Base-by-base conservation (phyloP, 2,797 vertebrate species). In the Champsocephalus gunnari region DNA sequence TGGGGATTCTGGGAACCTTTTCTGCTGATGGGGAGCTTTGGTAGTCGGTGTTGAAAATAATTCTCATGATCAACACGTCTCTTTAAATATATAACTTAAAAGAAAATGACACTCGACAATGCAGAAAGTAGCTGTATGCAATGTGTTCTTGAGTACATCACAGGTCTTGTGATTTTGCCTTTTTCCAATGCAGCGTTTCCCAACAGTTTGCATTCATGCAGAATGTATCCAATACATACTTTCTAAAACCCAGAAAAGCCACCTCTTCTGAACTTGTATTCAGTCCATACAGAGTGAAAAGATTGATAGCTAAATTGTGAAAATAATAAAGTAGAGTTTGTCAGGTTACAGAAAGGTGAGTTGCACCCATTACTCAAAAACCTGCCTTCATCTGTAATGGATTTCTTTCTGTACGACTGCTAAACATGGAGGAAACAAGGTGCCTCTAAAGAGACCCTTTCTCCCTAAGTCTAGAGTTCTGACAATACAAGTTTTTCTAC, bases 1-100 rank as follows among this genome's bases (percentile, higher is more conserved):
- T 73, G 77, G 60, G 68, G 77, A 85, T 75, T 79, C 77, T 73
- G 79, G 82, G 71, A 88, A 83, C 70, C 87, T 87, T 90, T 57
- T 70, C 43, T 67, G 53, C 56, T 82, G 77, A 84, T 69, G 64
- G 66, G 65, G 71, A 78, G 48, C 79, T 19, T 55, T 89, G 85
- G 88, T 84, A 88, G 55, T 60, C 74, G 75, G 3, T 28, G 24
- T 28, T 28, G 3, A 28, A 28, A 28, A 28, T 28, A 28, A 28
- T 28, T 28, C 24, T 28, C 24, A 28, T 28, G 24, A 28, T 28
- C 24, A 28, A 28, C 24, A 28, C 24, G 24, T 28, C 24, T 28
- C 24, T 28, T 28, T 28, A 28, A 28, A 28, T 28, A 28, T 28
- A 28, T 28, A 28, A 28, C 24, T 28, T 28, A 28, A 28, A 28